phyloP scores from a whole-genome alignment of 2,113 vertebrate species.

The Cololabis saira region DNA sequence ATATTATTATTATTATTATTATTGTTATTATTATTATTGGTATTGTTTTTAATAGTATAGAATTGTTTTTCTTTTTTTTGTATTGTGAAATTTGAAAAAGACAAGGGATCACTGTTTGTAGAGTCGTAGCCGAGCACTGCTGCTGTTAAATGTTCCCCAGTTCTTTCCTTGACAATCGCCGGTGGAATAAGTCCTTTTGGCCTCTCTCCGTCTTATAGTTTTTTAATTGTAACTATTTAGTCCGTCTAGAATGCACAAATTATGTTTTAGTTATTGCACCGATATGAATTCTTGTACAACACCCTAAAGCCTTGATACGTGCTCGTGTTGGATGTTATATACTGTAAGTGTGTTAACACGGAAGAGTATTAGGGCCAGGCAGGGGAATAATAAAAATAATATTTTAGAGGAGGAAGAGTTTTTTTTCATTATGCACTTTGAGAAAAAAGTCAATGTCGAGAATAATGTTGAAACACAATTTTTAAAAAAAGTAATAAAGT shows the following conservation, averaged over 20 bases:
- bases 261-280: conserved; percentile 40
- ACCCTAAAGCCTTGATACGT: conserved; percentile 57
- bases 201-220: conserved; percentile 31
- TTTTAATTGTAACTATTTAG: conserved; percentile 29
- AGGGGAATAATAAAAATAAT: no score
- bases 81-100: conserved; percentile 55
- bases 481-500: no score
- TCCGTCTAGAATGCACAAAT: conserved; percentile 32
- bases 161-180: conserved; percentile 69
- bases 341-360: conserved; percentile 49
- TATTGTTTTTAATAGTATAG: conserved; percentile 31
- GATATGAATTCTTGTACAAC: conserved; percentile 39
- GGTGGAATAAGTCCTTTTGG: conserved; percentile 26
- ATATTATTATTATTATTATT: conserved; percentile 49
- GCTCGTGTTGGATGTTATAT: conserved; percentile 37
- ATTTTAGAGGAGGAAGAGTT: no score
- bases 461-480: no score
- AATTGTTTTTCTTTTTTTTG: conserved; percentile 38
- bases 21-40: conserved; percentile 38
- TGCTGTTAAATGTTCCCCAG: conserved; percentile 42
- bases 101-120: conserved; percentile 74
- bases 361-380: no score
- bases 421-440: no score
- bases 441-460: no score
- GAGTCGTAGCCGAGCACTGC: conserved; percentile 56